Evolutionary conservation across 2,888 invertebrate species (phyloP).

Genomic region (Cerastis rubricosa): DNA sequence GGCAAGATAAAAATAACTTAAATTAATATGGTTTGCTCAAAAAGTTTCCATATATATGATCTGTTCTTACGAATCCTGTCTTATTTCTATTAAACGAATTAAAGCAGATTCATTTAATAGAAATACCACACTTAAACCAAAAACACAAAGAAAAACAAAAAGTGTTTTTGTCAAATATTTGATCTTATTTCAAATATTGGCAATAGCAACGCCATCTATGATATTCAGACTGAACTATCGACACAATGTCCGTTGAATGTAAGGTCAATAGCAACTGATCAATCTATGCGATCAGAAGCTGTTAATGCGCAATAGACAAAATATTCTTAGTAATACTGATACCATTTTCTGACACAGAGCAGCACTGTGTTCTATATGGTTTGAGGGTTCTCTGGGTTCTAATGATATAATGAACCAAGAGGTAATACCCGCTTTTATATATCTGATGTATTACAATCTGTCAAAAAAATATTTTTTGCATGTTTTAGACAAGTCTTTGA

Average conservation of each 20-base stretch:
- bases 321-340: not conserved
- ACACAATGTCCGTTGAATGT: conserved; percentile 18
- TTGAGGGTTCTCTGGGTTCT: not conserved
- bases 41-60: not conserved
- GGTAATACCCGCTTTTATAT: too few species aligned
- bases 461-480: not conserved
- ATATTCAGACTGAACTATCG: conserved; percentile 13
- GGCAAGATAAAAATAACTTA: not conserved
- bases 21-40: not conserved
- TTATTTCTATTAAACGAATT: not conserved
- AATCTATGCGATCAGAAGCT: conserved; percentile 20
- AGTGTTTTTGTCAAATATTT: not conserved
- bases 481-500: not conserved
- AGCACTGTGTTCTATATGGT: conserved; percentile 21
- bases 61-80: not conserved
- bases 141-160: not conserved
- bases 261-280: conserved; percentile 32
- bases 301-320: conserved; percentile 10
- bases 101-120: too few species aligned
- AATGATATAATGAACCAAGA: not conserved
- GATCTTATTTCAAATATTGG: not conserved
- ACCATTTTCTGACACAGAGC: not conserved
- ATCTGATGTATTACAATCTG: not conserved
- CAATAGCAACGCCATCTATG: conserved; percentile 51
- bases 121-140: not conserved